A percentile compares a stretch with the other conserved stretches of the same genome.
Conservation (phyloP, 2,113 vertebrate species). For the Mugil cephalus region DNA sequence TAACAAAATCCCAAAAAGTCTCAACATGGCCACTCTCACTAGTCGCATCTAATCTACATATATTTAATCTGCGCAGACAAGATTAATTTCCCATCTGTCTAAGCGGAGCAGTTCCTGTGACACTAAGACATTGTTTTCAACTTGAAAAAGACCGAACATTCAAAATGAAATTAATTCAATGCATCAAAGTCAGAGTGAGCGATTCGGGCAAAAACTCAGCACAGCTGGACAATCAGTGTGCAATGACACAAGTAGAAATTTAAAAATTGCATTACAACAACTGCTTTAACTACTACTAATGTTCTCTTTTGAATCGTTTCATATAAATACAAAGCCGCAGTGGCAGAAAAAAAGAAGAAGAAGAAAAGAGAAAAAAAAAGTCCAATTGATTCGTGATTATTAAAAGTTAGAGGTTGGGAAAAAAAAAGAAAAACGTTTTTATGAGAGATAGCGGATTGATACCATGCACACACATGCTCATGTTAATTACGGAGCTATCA, state of each 20-base stretch:
- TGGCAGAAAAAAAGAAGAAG: no score
- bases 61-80: conserved; percentile 63
- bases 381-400: no score
- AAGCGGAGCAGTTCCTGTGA: conserved; percentile 10
- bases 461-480: no score
- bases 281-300: no score
- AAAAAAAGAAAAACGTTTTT: no score
- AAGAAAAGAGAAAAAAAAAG: no score
- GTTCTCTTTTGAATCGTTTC: not conserved
- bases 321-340: conserved; percentile 1
- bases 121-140: conserved; percentile 41
- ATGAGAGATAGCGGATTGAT: no score
- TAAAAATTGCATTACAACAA: no score
- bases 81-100: conserved; percentile 75
- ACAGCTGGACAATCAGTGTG: not conserved
- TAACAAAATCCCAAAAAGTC: conserved; percentile 66
- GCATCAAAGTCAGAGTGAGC: conserved; percentile 17
- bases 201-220: conserved; percentile 6
- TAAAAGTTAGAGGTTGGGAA: no score
- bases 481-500: no score
- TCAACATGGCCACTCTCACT: conserved; percentile 48
- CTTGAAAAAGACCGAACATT: conserved; percentile 31
- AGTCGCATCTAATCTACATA: conserved; percentile 60
- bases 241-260: no score
- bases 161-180: conserved; percentile 22